Percentiles rank a stretch among this genome's conserved stretches.
Conservation (phyloP, 2,797 vertebrate genomes). For the Enteromius paludinosus region DNA sequence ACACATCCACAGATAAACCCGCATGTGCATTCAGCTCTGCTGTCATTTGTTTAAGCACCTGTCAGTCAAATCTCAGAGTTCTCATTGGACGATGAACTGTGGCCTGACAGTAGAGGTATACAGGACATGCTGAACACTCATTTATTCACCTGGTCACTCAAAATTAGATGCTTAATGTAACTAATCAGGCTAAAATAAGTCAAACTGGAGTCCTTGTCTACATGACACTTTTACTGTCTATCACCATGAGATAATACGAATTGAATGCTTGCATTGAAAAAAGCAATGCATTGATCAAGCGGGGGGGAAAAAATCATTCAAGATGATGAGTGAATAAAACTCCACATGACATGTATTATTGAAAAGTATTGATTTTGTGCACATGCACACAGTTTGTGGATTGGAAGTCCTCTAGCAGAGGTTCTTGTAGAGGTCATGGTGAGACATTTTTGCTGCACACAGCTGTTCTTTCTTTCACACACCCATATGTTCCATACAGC, state of each 20-base stretch:
- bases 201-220: neutral
- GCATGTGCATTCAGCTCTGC: neutral
- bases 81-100: neutral
- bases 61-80: neutral
- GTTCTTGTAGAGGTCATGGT: slow-evolving; percentile 1
- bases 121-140: neutral
- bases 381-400: neutral
- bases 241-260: neutral
- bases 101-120: too few relatives aligned
- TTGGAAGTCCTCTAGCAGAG: neutral
- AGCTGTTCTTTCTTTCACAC: slow-evolving; percentile 6
- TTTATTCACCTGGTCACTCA: neutral
- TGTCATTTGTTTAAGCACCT: neutral
- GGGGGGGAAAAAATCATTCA: neutral
- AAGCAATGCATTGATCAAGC: neutral
- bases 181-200: neutral
- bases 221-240: neutral
- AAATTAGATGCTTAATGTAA: neutral
- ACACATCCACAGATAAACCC: slow-evolving; percentile 27
- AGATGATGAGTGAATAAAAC: neutral
- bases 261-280: neutral
- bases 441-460: slow-evolving; percentile 4
- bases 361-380: neutral
- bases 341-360: neutral
- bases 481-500: neutral